A percentile compares a stretch with the other conserved stretches of the same genome.
Conservation (phyloP, 2,113 vertebrate genomes). For the Candoia aspera region DNA sequence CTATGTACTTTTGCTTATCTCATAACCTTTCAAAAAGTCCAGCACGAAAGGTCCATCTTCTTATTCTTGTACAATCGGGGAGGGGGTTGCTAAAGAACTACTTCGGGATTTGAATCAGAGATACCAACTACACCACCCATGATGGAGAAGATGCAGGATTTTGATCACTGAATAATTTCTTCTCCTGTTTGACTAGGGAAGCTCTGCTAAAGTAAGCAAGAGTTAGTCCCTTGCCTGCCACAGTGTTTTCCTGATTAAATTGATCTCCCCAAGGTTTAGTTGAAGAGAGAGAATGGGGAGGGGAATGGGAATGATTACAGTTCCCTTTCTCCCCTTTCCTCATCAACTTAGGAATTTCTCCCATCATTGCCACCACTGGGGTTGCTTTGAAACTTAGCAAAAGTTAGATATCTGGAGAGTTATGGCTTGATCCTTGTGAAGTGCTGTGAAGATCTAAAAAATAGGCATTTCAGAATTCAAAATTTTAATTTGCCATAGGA, state of each 20-base stretch:
- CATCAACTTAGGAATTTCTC: background rate
- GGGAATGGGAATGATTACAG: background rate
- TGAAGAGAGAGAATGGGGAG: background rate
- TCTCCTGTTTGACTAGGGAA: background rate
- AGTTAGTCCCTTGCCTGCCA: background rate
- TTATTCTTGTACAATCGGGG: background rate
- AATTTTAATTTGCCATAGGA: background rate
- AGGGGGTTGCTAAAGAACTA: background rate
- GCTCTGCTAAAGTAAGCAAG: background rate
- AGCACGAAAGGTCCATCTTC: background rate
- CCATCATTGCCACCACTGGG: background rate
- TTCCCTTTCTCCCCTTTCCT: background rate
- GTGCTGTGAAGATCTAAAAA: background rate
- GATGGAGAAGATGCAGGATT: background rate
- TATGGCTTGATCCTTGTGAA: background rate
- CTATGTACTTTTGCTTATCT: background rate
- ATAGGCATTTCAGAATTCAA: background rate
- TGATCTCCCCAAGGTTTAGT: background rate
- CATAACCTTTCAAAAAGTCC: background rate
- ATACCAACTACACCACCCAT: background rate
- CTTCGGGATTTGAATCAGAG: background rate
- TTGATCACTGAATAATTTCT: background rate
- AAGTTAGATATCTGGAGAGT: background rate
- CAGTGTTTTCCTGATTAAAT: background rate
- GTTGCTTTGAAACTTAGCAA: background rate